Evolutionary conservation across 2,797 vertebrate genomes (phyloP).

Genomic region (Cebuella pygmaea): DNA sequence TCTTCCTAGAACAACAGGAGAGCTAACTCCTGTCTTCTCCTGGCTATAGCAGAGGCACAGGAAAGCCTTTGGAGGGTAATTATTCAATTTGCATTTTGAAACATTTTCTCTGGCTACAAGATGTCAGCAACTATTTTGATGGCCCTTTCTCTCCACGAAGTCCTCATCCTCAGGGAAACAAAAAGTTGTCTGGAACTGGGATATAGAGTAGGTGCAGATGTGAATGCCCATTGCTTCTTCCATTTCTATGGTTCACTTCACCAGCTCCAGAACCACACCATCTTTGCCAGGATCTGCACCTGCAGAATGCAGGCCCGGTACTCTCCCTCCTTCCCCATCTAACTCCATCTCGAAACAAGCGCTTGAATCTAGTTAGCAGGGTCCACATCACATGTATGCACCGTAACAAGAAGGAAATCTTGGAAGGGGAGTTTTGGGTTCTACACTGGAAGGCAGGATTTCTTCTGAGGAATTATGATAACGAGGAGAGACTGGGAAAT

Average conservation of each 20-base stretch:
- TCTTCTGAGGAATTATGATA: not conserved
- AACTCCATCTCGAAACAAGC: not conserved
- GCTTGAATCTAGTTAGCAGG: not conserved
- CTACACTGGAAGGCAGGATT: not conserved
- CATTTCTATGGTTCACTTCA: conserved; percentile 93
- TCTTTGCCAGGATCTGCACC: not conserved
- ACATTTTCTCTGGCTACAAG: conserved; percentile 3
- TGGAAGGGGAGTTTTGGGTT: not conserved
- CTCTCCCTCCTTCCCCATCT: not conserved
- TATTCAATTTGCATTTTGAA: not conserved
- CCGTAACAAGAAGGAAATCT: not conserved
- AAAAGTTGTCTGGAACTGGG: conserved; percentile 92
- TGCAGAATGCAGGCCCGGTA: not conserved
- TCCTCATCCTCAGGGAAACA: conserved; percentile 92
- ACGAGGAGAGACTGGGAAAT: not conserved
- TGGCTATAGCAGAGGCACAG: not conserved
- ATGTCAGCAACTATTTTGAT: conserved; percentile 87
- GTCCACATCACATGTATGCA: not conserved
- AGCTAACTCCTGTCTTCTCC: not conserved
- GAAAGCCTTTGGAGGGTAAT: not conserved
- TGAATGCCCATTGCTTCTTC: conserved; percentile 94
- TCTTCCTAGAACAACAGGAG: not conserved
- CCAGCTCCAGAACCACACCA: conserved; percentile 78
- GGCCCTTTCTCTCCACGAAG: conserved; percentile 88
- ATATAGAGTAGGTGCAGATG: conserved; percentile 90